Evolutionary conservation across 1,140 invertebrate species (phyloP), one percentile per base, ranked within the genome.

Genomic region (Polyergus mexicanus): DNA sequence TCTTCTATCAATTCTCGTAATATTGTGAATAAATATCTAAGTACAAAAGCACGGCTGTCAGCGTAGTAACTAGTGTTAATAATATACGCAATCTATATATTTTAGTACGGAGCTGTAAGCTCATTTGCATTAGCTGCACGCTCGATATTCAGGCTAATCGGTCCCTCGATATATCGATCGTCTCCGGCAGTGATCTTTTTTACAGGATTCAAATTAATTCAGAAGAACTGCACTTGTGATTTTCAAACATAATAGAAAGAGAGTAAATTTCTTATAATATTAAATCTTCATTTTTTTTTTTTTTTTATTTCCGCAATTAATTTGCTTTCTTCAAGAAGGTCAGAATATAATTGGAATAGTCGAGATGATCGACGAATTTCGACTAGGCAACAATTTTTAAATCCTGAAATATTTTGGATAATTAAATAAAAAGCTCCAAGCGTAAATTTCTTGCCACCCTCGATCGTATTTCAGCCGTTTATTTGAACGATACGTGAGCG

Each of bases 1-100:
- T 80, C 63, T 80, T 68, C 62, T 71, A 68, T 65, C 56, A 25
- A 54, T 85, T 25, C 47, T 72, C 68, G 84, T 80, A 74, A 58
- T 68, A 83, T 80, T 62, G 85, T 74, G 80, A 93, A 93, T 94
- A 94, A 93, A 93, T 94, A 94, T 93, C 92, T 94, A 94, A 94
- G 93, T 94, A 94, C 93, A 92, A 93, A 94, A 93, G 91, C 91
- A 89, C 89, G 75, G 81, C 58, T 60, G 47, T 88, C 78, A 38
- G 80, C 86, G 47, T 86, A 76, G 62, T 77, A 87, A 91, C 47
- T 72, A 86, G 63, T 63, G 58, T 83, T 86, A 83, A 76, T 76
- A 89, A 83, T 47, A 60, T 81, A 76, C 25, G 84, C 69, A 58
- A 69, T n/a, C 84, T 76, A 86, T 56, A 51, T 41, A 60, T 58